Percentiles rank a stretch among this genome's conserved stretches.
Evolutionary conservation across 1,140 invertebrate genomes (phyloP).

Genomic region (Aphidius gifuensis): DNA sequence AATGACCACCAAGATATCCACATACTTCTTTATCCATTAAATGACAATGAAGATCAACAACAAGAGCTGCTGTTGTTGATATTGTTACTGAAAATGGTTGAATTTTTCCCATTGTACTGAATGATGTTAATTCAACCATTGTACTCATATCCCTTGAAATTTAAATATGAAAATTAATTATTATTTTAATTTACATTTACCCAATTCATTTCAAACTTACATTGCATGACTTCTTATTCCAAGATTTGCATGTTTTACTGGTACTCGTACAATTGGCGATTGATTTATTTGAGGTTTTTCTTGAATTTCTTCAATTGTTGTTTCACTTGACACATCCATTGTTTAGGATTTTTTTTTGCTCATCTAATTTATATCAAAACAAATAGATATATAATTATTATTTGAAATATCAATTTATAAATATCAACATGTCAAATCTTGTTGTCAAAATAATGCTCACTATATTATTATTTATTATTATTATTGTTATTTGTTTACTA

Average conservation of each 20-base stretch:
- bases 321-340: constrained; percentile 29
- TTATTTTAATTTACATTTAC: not conserved
- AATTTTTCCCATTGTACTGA: constrained; percentile 81
- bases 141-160: constrained; percentile 76
- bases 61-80: constrained; percentile 79
- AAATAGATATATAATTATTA: too few relatives aligned
- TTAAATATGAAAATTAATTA: not conserved
- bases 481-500: not conserved
- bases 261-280: constrained; percentile 43
- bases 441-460: too few relatives aligned
- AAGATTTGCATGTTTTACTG: constrained; percentile 53
- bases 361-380: too few relatives aligned
- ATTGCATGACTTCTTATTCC: constrained; percentile 54
- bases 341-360: too few relatives aligned
- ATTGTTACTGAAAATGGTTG: constrained; percentile 90
- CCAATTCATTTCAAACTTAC: constrained; percentile 29
- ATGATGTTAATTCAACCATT: constrained; percentile 83
- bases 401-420: too few relatives aligned
- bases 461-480: too few relatives aligned
- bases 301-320: constrained; percentile 33
- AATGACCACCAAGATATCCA: constrained; percentile 89
- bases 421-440: too few relatives aligned
- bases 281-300: constrained; percentile 33
- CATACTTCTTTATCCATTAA: constrained; percentile 88
- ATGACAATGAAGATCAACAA: constrained; percentile 93